Base-by-base conservation (phyloP, 2,888 invertebrate species). In the Synergus laeviventris region DNA sequence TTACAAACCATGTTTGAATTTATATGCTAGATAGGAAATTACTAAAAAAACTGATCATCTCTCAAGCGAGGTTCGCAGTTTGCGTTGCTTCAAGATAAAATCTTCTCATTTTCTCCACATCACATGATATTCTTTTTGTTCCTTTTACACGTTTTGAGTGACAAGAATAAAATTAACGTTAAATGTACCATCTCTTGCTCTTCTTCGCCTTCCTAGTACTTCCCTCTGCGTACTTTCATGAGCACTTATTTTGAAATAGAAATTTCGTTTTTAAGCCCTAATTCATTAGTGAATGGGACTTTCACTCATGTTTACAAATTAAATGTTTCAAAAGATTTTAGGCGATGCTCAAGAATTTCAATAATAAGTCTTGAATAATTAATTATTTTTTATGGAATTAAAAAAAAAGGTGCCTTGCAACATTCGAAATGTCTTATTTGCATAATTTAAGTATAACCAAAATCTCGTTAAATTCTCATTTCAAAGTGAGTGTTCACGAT, bases 31-130 rank as follows among this genome's bases (percentile, higher is more conserved):
- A 18, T 18, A 54, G 54, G 11, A 54, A 54, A 54, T 18, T 18
- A 54, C n/a, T 18, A 54, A 45, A 54, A 54, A 54, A 54, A 49
- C n/a, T 49, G 49, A 49, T 54, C 11, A 54, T 18, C 54, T 54
- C 18, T 54, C 18, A 54, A 8, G 54, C 54, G 9, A 54, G 18
- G 2, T 11, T 54, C 54, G 18, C 18, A n/a, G 18, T 18, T 54
- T 54, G 18, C 54, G 54, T 54, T 54, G 18, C 54, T 18, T 11
- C 7, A 18, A 54, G 54, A 54, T 18, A 54, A 54, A 54, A 54
- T 54, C 54, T 11, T 18, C 54, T 54, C 18, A 54, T 54, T 54
- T 18, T 54, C 54, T 54, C 18, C 9, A 54, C 9, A 54, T 18
- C 54, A 54, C 54, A 54, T 18, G 7, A 18, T 18, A 9, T 54